These are phyloP conservation scores for Serranus cabrilla DNA, from an alignment of 2,797 vertebrate species.

Conservation along the genomic window DNA sequence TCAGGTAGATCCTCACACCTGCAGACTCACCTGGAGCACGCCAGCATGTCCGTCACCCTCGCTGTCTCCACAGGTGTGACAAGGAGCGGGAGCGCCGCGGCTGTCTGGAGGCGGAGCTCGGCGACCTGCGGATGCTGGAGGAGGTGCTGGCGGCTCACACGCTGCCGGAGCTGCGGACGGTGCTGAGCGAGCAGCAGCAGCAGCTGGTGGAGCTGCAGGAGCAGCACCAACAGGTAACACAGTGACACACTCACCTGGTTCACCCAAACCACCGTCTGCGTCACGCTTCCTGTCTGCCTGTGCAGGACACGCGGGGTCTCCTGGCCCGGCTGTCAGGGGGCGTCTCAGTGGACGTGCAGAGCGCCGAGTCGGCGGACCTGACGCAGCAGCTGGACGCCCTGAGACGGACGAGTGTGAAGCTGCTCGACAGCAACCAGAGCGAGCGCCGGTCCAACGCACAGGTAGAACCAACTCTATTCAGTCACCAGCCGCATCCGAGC, in stretches of 20 bases:
- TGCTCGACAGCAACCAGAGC: background rate
- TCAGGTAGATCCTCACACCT: conserved; percentile 75
- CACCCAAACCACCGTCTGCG: background rate
- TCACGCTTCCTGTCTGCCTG: background rate
- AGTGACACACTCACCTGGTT: background rate
- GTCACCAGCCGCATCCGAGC: too few species aligned
- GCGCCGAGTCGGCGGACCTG: conserved; percentile 17
- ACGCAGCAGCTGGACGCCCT: conserved; percentile 37
- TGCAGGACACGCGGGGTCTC: conserved; percentile 78
- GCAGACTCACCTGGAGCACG: too few species aligned
- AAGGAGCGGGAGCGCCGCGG: conserved; percentile 9
- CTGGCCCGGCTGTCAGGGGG: conserved; percentile 78
- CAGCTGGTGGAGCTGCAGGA: conserved; percentile 20
- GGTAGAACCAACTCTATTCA: too few species aligned
- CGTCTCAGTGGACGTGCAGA: conserved; percentile 82
- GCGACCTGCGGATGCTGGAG: conserved; percentile 8
- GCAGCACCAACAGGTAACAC: conserved; percentile 44
- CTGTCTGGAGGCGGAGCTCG: conserved; percentile 41
- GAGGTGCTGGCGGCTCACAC: conserved; percentile 32
- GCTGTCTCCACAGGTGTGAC: conserved; percentile 47
- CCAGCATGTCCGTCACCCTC: too few species aligned
- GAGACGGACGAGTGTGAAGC: background rate
- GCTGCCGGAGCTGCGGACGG: conserved; percentile 39
- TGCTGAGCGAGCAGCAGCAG: background rate
- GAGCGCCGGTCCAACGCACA: conserved; percentile 9